Evolutionary conservation across 2,888 invertebrate species (phyloP).

Genomic region (Hetaerina titia): DNA sequence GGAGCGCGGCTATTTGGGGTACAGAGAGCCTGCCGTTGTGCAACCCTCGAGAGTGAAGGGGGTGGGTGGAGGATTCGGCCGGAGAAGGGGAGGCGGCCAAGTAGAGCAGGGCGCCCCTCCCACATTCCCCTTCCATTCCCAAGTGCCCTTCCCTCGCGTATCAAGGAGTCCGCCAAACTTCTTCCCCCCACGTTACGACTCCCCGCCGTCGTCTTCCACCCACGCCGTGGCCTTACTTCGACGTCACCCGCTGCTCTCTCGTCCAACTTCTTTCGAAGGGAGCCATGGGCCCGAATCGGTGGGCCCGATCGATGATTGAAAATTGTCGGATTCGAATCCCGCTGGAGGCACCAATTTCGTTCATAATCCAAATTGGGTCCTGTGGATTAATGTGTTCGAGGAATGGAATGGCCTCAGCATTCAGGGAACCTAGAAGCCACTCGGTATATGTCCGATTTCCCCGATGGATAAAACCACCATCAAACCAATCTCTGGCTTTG

Average conservation of each 20-base stretch:
- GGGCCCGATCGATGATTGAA: not conserved
- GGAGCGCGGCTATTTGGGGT: not conserved
- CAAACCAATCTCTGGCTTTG: too few relatives aligned
- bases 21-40: not conserved
- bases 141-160: not conserved
- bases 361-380: too few relatives aligned
- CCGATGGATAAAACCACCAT: too few relatives aligned
- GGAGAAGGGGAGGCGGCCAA: not conserved
- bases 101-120: slow-evolving; percentile 51
- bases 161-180: not conserved
- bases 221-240: not conserved
- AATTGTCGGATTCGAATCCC: too few relatives aligned
- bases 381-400: too few relatives aligned
- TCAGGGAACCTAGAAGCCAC: too few relatives aligned
- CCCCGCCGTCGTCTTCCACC: not conserved
- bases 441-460: too few relatives aligned
- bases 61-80: not conserved
- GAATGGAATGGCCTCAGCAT: too few relatives aligned
- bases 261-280: too few relatives aligned
- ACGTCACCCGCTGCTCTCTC: not conserved
- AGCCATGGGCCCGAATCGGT: not conserved
- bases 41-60: not conserved
- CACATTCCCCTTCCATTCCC: not conserved
- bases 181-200: not conserved
- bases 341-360: too few relatives aligned